Conservation (phyloP, 1,140 invertebrate species). For the Varroa destructor region DNA sequence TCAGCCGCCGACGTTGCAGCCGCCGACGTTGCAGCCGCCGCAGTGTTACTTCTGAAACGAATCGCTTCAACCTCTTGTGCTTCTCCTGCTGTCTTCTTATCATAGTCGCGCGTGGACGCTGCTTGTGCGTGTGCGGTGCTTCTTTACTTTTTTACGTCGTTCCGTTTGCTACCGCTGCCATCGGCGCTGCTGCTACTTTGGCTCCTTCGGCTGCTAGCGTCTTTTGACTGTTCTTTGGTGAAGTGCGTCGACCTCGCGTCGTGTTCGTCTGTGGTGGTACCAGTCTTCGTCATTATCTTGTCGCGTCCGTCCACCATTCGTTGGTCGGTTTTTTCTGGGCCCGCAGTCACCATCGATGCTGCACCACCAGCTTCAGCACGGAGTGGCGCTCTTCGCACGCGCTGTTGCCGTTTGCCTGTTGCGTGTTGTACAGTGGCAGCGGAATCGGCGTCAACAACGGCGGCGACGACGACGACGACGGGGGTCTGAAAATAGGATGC, state of each 20-base stretch:
- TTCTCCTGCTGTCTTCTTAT: no score
- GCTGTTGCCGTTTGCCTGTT: neutral
- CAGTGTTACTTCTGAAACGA: no score
- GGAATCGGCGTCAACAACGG: neutral
- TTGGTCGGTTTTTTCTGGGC: neutral
- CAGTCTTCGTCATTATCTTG: neutral
- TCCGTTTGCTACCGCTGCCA: neutral
- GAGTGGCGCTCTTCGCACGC: no score
- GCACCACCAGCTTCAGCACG: neutral
- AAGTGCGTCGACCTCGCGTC: conserved; percentile 13
- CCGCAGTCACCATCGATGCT: neutral
- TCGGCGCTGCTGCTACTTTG: neutral
- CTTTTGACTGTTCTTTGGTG: neutral
- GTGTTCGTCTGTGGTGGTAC: neutral
- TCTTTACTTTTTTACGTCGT: neutral
- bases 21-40: no score
- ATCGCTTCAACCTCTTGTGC: no score
- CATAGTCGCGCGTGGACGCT: no score
- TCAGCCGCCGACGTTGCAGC: no score
- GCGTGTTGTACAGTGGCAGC: neutral
- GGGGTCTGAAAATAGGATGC: neutral
- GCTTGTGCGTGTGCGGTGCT: no score
- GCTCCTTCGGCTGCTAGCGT: no score
- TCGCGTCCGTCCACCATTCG: neutral
- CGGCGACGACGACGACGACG: neutral